These are phyloP conservation scores for Aptenodytes patagonicus DNA, from an alignment of 2,113 vertebrate species.

Conservation along the genomic window DNA sequence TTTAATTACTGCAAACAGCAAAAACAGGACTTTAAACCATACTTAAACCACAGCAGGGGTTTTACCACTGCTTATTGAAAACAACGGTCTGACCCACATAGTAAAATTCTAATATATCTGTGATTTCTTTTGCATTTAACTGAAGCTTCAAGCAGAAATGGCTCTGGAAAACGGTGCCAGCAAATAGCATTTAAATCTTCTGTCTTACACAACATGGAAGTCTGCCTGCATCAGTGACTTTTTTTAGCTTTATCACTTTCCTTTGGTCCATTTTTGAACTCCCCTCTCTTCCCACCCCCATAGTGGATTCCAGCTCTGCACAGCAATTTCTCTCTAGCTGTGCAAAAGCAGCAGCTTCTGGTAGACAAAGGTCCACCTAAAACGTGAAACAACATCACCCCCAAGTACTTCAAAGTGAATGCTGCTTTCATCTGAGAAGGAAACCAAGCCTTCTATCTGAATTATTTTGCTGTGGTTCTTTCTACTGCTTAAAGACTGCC, in stretches of 20 bases:
- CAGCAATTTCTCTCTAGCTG: background rate
- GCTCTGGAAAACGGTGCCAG: background rate
- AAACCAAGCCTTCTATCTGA: background rate
- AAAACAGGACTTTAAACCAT: conserved; percentile 10
- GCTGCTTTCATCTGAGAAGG: background rate
- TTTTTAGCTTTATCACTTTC: background rate
- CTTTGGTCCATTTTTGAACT: background rate
- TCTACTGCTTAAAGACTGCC: background rate
- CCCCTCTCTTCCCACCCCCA: background rate
- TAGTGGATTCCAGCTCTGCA: background rate
- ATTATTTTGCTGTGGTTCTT: background rate
- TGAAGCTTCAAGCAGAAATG: background rate
- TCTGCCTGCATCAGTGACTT: conserved; percentile 24
- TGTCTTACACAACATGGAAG: conserved; percentile 18
- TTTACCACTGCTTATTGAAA: conserved; percentile 35
- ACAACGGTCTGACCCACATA: background rate
- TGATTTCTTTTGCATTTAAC: conserved; percentile 35
- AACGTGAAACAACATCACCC: background rate
- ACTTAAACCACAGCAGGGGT: background rate
- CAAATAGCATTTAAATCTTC: background rate
- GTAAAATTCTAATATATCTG: background rate
- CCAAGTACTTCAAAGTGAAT: background rate
- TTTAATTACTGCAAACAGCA: background rate
- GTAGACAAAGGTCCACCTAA: background rate
- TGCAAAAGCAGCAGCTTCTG: background rate